These are phyloP conservation scores for Mellilla xanthometata DNA, from an alignment of 2,888 invertebrate species.

Conservation along the genomic window DNA sequence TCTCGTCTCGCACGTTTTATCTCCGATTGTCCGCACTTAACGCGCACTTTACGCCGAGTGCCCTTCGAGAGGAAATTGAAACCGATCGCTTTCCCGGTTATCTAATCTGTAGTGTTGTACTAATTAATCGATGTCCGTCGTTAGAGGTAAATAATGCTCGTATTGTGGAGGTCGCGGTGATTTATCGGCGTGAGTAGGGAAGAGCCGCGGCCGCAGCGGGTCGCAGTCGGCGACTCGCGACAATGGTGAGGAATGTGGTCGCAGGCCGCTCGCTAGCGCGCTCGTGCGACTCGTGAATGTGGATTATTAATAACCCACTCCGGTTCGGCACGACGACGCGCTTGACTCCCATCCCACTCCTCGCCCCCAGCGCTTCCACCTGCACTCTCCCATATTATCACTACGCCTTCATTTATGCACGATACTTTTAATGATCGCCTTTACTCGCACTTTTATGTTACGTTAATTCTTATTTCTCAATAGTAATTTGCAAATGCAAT, in stretches of 20 bases:
- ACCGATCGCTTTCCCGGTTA: conserved; percentile 79
- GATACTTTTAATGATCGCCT: conserved; percentile 57
- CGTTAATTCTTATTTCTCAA: conserved; percentile 29
- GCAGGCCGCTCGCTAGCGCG: conserved; percentile 63
- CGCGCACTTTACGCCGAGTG: conserved; percentile 80
- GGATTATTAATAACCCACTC: conserved; percentile 80
- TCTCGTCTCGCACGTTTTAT: conserved; percentile 81
- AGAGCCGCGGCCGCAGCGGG: conserved; percentile 78
- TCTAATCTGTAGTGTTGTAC: conserved; percentile 80
- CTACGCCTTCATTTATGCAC: conserved; percentile 61
- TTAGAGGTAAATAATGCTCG: conserved; percentile 76
- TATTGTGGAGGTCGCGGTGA: conserved; percentile 71
- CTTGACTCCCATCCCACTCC: conserved; percentile 54
- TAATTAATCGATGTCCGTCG: conserved; percentile 80
- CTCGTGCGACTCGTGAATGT: conserved; percentile 78
- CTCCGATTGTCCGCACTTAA: conserved; percentile 82
- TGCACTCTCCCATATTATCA: conserved; percentile 56
- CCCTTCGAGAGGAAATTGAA: conserved; percentile 82
- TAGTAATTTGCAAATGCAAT: conserved; percentile 38
- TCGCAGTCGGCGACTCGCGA: conserved; percentile 40
- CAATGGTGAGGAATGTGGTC: conserved; percentile 79
- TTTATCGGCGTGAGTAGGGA: conserved; percentile 80
- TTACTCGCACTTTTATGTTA: conserved; percentile 35
- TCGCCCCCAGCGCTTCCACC: conserved; percentile 70
- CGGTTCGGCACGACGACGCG: conserved; percentile 50